A percentile compares a stretch with the other conserved stretches of the same genome.
Evolutionary conservation across 2,888 invertebrate species (phyloP).

Genomic region (Lochmaea capreae): DNA sequence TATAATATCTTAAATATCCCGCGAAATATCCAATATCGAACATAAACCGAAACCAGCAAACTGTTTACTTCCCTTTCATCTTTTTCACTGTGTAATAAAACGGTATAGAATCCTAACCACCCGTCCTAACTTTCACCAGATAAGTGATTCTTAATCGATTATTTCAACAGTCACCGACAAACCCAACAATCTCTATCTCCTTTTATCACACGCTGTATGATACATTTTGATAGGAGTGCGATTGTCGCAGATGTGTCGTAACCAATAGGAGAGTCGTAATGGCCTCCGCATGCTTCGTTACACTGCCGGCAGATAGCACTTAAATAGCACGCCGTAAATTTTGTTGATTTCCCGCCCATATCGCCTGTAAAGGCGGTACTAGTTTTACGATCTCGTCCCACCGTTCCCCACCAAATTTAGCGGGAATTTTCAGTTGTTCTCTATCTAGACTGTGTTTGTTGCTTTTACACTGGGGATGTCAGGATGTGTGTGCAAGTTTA

Average conservation of each 20-base stretch:
- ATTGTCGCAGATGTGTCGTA: slow-evolving; percentile 56
- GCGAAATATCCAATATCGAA: slow-evolving; percentile 58
- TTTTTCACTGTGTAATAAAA: slow-evolving; percentile 49
- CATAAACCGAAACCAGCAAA: slow-evolving; percentile 46
- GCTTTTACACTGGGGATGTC: background rate
- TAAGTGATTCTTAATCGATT: slow-evolving; percentile 58
- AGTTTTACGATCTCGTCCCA: slow-evolving; percentile 64
- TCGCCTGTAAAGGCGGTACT: slow-evolving; percentile 69
- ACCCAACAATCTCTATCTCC: slow-evolving; percentile 57
- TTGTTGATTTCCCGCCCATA: slow-evolving; percentile 72
- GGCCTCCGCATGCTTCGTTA: slow-evolving; percentile 69
- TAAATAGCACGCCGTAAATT: slow-evolving; percentile 68
- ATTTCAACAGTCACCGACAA: slow-evolving; percentile 68
- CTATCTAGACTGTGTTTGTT: slow-evolving; percentile 20
- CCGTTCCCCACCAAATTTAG: slow-evolving; percentile 57
- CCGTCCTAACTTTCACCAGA: slow-evolving; percentile 59
- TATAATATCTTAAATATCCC: slow-evolving; percentile 65
- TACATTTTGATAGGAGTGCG: slow-evolving; percentile 39
- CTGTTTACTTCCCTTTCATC: slow-evolving; percentile 49
- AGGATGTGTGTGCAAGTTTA: background rate
- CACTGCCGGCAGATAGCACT: slow-evolving; percentile 70
- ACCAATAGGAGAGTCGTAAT: slow-evolving; percentile 72
- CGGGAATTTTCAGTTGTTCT: slow-evolving; percentile 41
- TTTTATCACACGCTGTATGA: slow-evolving; percentile 25
- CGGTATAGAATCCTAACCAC: slow-evolving; percentile 51